phyloP scores from a whole-genome alignment of 2,113 vertebrate species.

The Talpa occidentalis region DNA sequence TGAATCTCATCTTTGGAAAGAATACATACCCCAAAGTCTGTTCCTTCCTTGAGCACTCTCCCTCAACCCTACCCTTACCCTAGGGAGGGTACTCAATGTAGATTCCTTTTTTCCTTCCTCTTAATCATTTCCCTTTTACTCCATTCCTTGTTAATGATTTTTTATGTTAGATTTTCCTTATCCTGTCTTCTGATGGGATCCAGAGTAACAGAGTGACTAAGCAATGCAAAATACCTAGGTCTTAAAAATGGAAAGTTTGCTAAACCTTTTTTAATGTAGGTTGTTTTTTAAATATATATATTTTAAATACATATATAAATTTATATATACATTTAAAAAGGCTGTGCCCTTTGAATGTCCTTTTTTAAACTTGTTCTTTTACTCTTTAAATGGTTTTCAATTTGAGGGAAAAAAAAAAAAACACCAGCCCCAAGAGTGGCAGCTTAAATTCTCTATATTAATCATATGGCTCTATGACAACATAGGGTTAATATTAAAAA shows the following conservation, averaged over 20 bases:
- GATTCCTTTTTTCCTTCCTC: not conserved
- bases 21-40: not conserved
- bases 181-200: not conserved
- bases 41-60: not conserved
- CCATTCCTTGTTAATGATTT: not conserved
- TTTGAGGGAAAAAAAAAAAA: conserved; percentile 31
- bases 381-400: conserved; percentile 21
- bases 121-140: not conserved
- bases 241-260: not conserved
- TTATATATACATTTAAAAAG: not conserved
- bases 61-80: not conserved
- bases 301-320: too few species aligned
- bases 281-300: too few species aligned
- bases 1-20: not conserved
- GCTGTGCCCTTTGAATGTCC: not conserved
- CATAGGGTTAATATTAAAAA: not conserved
- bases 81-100: not conserved
- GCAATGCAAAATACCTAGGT: not conserved
- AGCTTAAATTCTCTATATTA: not conserved
- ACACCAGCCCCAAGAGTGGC: not conserved
- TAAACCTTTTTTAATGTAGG: not conserved
- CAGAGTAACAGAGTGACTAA: not conserved
- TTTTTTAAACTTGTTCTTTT: conserved; percentile 24
- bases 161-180: not conserved
- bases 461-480: not conserved